A percentile compares a stretch with the other conserved stretches of the same genome.
phyloP scores from a whole-genome alignment of 2,797 vertebrate species.

The Oryzias dopingdopingensis region DNA sequence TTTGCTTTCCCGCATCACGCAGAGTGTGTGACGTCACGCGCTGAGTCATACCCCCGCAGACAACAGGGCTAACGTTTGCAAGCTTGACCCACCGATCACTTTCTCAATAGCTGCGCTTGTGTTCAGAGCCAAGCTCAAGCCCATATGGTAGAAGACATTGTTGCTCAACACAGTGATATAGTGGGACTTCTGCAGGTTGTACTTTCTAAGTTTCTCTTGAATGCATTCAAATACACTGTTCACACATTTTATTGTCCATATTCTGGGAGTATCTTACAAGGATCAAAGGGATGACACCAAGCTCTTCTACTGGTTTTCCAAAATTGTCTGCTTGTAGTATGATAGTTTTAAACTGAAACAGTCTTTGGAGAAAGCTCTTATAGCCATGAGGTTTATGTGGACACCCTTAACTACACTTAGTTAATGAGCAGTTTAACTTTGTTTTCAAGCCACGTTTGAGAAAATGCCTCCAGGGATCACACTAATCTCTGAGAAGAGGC shows the following conservation, averaged over 20 bases:
- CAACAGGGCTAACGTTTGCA: conserved; percentile 23
- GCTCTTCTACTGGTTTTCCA: conserved; percentile 8
- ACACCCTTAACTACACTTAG: too few species aligned
- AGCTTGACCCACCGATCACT: conserved; percentile 35
- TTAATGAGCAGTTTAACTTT: too few species aligned
- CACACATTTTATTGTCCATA: conserved; percentile 18
- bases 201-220: conserved; percentile 8
- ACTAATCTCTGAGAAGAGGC: too few species aligned
- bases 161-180: conserved; percentile 5
- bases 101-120: conserved; percentile 46
- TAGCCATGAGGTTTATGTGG: background rate
- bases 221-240: conserved; percentile 13
- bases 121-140: conserved; percentile 28
- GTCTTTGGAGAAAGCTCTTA: background rate
- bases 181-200: conserved; percentile 23
- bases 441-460: too few species aligned
- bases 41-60: conserved; percentile 52
- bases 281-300: conserved; percentile 12
- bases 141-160: conserved; percentile 33
- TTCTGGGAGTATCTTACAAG: background rate
- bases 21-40: conserved; percentile 50
- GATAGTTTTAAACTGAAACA: background rate
- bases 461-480: too few species aligned
- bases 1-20: conserved; percentile 53
- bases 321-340: background rate